Evolutionary conservation across 2,888 invertebrate species (phyloP), one percentile per base, ranked within the genome.

Genomic region (Macrophya annulata): DNA sequence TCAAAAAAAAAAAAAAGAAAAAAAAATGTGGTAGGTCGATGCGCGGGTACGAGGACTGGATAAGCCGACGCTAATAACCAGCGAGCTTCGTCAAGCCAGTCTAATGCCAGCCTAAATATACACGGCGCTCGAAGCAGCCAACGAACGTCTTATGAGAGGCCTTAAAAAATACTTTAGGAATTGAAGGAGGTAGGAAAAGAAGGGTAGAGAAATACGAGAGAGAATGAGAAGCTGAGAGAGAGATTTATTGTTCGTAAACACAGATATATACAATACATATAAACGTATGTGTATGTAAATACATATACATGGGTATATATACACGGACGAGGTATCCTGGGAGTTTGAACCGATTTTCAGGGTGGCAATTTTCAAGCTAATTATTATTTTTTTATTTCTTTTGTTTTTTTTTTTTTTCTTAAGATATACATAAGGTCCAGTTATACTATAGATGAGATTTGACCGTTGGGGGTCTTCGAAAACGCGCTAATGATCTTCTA

Each of bases 21-120:
- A 74, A 85, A 79, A 85, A 79, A 76, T 79, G 84, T 79, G 85
- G 86, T 85, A 86, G 85, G 82, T 84, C 86, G 85, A 86, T 86
- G 48, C 40, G 79, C 9, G 79, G n/a, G 21, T 25, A 45, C 10
- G 59, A 76, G 81, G 15, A 62, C 15, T 68, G 68, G 62, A 71
- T 71, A 84, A 71, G 87, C 86, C 86, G 86, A 86, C 87, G 90
- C 87, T 91, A 91, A 91, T 91, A 91, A 91, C 90, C 89, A 87
- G 86, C 88, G 89, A 87, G 89, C 87, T 86, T 84, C 89, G 82
- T 62, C 74, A 51, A 84, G 62, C 84, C 76, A 88, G 86, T 86
- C 90, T 90, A 91, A 91, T 91, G 87, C 88, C 88, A 86, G 88
- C 89, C 91, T 91, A 90, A 91, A 91, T 91, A 91, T 91, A 91